phyloP scores from a whole-genome alignment of 2,888 invertebrate genomes.

The Branchellion lobata region DNA sequence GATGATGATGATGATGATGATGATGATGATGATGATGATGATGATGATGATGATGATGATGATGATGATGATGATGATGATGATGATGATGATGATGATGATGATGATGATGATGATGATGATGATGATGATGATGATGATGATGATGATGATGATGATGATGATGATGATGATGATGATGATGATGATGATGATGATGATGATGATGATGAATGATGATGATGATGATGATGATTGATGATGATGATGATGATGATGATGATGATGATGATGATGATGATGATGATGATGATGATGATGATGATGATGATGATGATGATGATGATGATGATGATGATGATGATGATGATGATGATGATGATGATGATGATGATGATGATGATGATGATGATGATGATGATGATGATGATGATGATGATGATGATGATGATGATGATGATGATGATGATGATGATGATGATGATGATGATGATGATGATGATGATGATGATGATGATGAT shows the following conservation, averaged over 20 bases:
- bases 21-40: slow-evolving; percentile 42
- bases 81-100: slow-evolving; percentile 44
- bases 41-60: slow-evolving; percentile 43
- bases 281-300: slow-evolving; percentile 43
- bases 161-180: too few relatives aligned
- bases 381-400: slow-evolving; percentile 33
- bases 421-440: too few relatives aligned
- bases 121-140: slow-evolving; percentile 30
- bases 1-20: slow-evolving; percentile 41
- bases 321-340: slow-evolving; percentile 44
- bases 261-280: slow-evolving; percentile 43
- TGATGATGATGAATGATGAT: too few relatives aligned
- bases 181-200: too few relatives aligned
- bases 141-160: slow-evolving; percentile 19
- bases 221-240: too few relatives aligned
- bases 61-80: slow-evolving; percentile 43
- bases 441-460: too few relatives aligned
- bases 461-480: too few relatives aligned
- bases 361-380: slow-evolving; percentile 27
- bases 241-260: slow-evolving; percentile 23
- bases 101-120: slow-evolving; percentile 32
- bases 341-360: slow-evolving; percentile 44
- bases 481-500: too few relatives aligned
- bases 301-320: slow-evolving; percentile 43
- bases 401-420: background rate